phyloP scores from a whole-genome alignment of 2,888 invertebrate genomes.

The Amphimallon solstitiale region DNA sequence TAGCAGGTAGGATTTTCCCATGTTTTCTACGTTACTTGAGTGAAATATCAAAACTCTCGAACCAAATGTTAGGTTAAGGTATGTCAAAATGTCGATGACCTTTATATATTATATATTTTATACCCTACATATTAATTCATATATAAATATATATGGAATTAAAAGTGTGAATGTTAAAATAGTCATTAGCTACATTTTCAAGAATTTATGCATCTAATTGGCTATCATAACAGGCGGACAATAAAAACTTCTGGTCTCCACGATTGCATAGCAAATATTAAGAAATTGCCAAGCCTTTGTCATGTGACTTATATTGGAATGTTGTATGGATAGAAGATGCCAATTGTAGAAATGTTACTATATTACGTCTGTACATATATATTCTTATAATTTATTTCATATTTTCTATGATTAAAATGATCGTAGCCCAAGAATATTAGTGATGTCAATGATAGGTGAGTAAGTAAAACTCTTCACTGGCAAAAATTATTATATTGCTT shows the following conservation, averaged over 20 bases:
- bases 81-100: constrained; percentile 61
- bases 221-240: background rate
- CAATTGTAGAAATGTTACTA: constrained; percentile 47
- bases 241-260: constrained; percentile 4
- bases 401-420: background rate
- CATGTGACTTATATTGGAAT: constrained; percentile 52
- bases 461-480: constrained; percentile 9
- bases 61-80: constrained; percentile 47
- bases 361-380: constrained; percentile 39
- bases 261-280: constrained; percentile 35
- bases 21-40: background rate
- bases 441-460: constrained; percentile 38
- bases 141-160: background rate
- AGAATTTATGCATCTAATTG: background rate
- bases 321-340: constrained; percentile 48
- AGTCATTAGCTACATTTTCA: background rate
- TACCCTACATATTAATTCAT: constrained; percentile 14
- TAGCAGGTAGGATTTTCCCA: constrained; percentile 40
- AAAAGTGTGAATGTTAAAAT: background rate
- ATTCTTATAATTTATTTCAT: constrained; percentile 8
- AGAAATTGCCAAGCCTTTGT: constrained; percentile 50
- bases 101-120: constrained; percentile 41
- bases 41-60: constrained; percentile 15
- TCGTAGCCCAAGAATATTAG: constrained; percentile 13
- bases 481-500: background rate